Evolutionary conservation across 23 tunicate species (phyloP).

Genomic region (Botrylloides violaceus): DNA sequence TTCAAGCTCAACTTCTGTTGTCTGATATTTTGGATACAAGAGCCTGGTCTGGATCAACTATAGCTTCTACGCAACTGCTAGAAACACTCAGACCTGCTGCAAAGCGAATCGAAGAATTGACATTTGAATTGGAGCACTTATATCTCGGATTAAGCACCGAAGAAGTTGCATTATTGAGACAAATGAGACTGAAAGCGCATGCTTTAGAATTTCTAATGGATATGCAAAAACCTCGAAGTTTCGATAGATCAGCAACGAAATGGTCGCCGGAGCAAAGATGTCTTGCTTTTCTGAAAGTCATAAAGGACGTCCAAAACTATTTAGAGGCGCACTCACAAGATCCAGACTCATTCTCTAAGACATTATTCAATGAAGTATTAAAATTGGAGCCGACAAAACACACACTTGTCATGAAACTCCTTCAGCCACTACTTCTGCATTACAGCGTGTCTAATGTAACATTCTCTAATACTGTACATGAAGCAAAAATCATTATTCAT

Average conservation of each 20-base stretch:
- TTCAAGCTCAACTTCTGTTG: conserved; percentile 83
- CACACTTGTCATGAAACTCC: conserved; percentile 55
- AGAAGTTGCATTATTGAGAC: conserved; percentile 55
- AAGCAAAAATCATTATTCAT: conserved; percentile 46
- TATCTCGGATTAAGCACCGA: conserved; percentile 70
- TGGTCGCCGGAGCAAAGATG: neutral
- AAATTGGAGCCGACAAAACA: conserved; percentile 45
- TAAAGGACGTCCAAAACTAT: conserved; percentile 18
- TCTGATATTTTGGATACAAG: conserved; percentile 63
- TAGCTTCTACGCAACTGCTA: conserved; percentile 46
- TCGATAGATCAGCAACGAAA: neutral
- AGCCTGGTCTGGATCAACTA: conserved; percentile 47
- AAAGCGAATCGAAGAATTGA: conserved; percentile 50
- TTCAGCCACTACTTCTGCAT: conserved; percentile 68
- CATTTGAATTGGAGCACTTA: conserved; percentile 70
- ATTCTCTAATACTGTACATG: conserved; percentile 65
- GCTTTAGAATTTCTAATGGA: conserved; percentile 71
- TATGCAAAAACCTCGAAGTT: conserved; percentile 35
- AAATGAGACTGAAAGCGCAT: conserved; percentile 75
- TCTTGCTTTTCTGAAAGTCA: neutral
- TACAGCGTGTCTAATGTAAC: conserved; percentile 71
- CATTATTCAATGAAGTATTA: conserved; percentile 70
- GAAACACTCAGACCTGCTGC: conserved; percentile 79
- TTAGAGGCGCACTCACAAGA: conserved; percentile 8
- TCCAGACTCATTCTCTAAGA: conserved; percentile 73